Evolutionary conservation across 2,888 invertebrate species (phyloP).

Genomic region (Argynnis bischoffii): DNA sequence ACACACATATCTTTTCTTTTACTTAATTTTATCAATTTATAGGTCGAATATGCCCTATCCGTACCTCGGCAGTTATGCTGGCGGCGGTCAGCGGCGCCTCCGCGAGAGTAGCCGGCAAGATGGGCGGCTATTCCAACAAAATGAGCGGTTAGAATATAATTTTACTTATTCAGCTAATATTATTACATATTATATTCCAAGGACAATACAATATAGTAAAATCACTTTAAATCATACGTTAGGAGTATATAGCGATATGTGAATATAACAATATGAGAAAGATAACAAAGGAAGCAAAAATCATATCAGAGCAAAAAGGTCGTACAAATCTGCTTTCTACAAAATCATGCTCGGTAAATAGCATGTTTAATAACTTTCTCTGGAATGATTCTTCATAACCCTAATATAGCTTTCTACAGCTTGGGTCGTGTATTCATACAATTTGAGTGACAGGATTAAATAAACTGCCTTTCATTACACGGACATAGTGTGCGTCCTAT

Average conservation of each 20-base stretch:
- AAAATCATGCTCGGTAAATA: too few relatives aligned
- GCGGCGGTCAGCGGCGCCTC: slow-evolving; percentile 79
- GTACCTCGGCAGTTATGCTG: slow-evolving; percentile 62
- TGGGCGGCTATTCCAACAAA: slow-evolving; percentile 88
- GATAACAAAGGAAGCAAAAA: too few relatives aligned
- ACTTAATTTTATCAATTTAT: slow-evolving; percentile 4
- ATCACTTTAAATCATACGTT: not conserved
- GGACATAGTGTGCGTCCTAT: too few relatives aligned
- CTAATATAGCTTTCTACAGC: not conserved
- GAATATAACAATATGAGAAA: too few relatives aligned
- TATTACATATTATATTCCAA: not conserved
- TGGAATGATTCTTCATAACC: not conserved
- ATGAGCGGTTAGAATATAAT: slow-evolving; percentile 84
- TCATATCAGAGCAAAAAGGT: too few relatives aligned
- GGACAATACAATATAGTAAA: not conserved
- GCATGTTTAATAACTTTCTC: not conserved
- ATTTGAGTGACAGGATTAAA: slow-evolving; percentile 12
- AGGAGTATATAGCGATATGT: not conserved
- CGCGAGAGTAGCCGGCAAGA: slow-evolving; percentile 90
- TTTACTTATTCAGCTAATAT: not conserved
- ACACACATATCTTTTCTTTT: too few relatives aligned
- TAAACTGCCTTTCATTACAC: not conserved
- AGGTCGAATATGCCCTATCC: slow-evolving; percentile 56
- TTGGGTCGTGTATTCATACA: slow-evolving; percentile 6
- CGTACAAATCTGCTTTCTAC: too few relatives aligned